Conservation (phyloP, 2,888 invertebrate species). For the Trichogramma evanescens region DNA sequence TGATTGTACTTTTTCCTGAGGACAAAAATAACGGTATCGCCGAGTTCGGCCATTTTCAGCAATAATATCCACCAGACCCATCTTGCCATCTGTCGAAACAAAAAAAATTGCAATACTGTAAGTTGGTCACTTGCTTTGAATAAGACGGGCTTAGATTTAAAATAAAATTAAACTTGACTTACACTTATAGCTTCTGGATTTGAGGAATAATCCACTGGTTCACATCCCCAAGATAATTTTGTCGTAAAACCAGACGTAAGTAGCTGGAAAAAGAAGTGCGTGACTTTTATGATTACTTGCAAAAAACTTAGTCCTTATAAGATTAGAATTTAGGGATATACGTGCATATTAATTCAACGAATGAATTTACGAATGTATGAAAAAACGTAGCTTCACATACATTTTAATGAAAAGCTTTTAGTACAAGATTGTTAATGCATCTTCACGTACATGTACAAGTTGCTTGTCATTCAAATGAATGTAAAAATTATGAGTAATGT, state of each 20-base stretch:
- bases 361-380: too few relatives aligned
- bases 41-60: constrained; percentile 60
- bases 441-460: too few relatives aligned
- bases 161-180: constrained; percentile 28
- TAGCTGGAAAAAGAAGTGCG: constrained; percentile 46
- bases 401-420: too few relatives aligned
- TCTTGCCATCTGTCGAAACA: constrained; percentile 37
- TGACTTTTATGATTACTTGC: too few relatives aligned
- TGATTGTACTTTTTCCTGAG: constrained; percentile 66
- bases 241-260: constrained; percentile 61
- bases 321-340: too few relatives aligned
- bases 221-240: constrained; percentile 58
- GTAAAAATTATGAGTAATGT: background rate
- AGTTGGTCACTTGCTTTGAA: background rate
- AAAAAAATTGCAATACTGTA: constrained; percentile 1
- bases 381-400: too few relatives aligned
- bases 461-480: too few relatives aligned
- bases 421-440: too few relatives aligned
- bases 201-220: constrained; percentile 64
- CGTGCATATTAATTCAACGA: too few relatives aligned
- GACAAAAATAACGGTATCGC: constrained; percentile 66
- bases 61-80: constrained; percentile 59
- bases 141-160: background rate
- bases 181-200: constrained; percentile 58
- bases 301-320: too few relatives aligned